Percentiles rank a stretch among this genome's conserved stretches.
Evolutionary conservation across 1,140 invertebrate genomes (phyloP).

Genomic region (Temnothorax curvispinosus): DNA sequence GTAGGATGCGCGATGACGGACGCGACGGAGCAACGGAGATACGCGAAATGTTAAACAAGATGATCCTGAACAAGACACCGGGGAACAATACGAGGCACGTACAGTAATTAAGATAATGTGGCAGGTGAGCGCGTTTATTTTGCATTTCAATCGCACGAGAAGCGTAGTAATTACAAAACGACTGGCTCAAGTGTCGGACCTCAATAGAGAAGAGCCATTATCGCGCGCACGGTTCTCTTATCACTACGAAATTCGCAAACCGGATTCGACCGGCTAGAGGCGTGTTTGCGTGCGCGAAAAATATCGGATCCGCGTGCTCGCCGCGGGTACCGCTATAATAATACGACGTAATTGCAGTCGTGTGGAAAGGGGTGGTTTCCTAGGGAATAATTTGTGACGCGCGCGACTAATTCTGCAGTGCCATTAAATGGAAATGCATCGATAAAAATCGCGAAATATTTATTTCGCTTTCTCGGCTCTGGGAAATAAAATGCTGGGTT

Average conservation of each 20-base stretch:
- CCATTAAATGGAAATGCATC: constrained; percentile 1
- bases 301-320: neutral
- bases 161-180: neutral
- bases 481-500: neutral
- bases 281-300: neutral
- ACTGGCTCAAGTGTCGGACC: neutral
- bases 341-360: neutral
- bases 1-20: neutral
- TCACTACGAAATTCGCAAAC: constrained; percentile 1
- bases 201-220: neutral
- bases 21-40: neutral
- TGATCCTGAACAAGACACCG: neutral
- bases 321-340: neutral
- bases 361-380: neutral
- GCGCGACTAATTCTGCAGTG: neutral
- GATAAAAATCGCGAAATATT: constrained; percentile 22
- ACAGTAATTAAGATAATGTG: neutral
- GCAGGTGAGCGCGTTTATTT: constrained; percentile 4
- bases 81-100: neutral
- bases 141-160: neutral
- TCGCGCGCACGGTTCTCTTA: neutral
- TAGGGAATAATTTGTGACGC: neutral
- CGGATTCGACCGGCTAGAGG: neutral
- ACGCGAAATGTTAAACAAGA: constrained; percentile 10
- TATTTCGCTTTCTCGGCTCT: neutral